These are phyloP conservation scores for Origma solitaria DNA, from an alignment of 2,113 vertebrate species.

Conservation along the genomic window DNA sequence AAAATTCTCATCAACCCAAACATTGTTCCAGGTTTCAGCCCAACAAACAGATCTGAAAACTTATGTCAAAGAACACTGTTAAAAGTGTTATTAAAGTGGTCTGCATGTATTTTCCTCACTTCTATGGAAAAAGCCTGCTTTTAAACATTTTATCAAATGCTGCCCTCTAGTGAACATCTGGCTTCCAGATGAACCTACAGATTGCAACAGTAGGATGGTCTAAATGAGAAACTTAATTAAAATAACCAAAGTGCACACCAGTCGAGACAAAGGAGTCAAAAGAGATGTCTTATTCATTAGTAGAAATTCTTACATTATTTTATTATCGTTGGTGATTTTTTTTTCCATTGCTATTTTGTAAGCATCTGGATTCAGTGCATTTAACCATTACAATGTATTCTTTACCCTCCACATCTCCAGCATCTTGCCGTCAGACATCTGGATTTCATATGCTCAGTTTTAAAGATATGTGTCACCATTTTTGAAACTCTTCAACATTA, in stretches of 20 bases:
- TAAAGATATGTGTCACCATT: background rate
- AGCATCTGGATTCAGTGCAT: background rate
- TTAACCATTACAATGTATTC: background rate
- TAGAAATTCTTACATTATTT: background rate
- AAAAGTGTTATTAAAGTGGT: constrained; percentile 34
- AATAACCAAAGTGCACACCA: background rate
- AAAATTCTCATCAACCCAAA: constrained; percentile 60
- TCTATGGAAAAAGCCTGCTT: background rate
- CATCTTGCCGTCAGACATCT: background rate
- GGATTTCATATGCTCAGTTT: background rate
- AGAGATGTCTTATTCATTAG: background rate
- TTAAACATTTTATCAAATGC: constrained; percentile 76
- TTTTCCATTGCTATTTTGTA: background rate
- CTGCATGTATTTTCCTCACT: background rate
- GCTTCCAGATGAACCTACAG: background rate
- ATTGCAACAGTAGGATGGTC: accelerated
- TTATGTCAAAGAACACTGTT: background rate
- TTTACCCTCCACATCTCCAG: background rate
- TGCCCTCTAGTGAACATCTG: constrained; percentile 76
- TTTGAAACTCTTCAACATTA: background rate
- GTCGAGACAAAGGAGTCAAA: background rate
- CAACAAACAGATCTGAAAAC: constrained; percentile 57
- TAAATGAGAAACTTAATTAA: background rate
- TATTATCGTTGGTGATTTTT: background rate
- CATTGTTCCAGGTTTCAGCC: constrained; percentile 41